phyloP scores from a whole-genome alignment of 2,888 invertebrate genomes.

The Aethes cnicana region DNA sequence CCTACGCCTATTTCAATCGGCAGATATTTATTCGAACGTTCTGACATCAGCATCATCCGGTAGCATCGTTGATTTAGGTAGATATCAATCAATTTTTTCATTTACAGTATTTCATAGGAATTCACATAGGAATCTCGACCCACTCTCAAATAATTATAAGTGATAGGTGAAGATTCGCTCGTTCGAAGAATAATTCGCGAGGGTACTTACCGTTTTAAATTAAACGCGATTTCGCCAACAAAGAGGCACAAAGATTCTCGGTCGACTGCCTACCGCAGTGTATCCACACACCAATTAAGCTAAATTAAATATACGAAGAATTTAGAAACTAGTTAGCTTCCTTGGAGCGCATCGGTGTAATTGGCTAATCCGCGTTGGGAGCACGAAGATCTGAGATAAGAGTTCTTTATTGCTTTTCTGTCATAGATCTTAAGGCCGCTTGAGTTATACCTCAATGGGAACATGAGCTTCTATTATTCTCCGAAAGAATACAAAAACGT shows the following conservation, averaged over 20 bases:
- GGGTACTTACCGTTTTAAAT: constrained; percentile 65
- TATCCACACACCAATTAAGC: constrained; percentile 79
- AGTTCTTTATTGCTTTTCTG: constrained; percentile 69
- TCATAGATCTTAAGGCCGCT: constrained; percentile 44
- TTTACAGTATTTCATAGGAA: constrained; percentile 30
- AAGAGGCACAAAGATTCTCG: constrained; percentile 75
- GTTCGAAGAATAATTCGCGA: constrained; percentile 49
- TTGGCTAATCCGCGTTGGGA: constrained; percentile 74
- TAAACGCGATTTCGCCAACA: constrained; percentile 69
- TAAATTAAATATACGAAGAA: constrained; percentile 81
- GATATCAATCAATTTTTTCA: constrained; percentile 15
- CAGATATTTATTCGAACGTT: constrained; percentile 37
- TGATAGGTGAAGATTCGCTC: constrained; percentile 46
- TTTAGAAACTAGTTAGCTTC: constrained; percentile 81
- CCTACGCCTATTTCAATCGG: constrained; percentile 33
- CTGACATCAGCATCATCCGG: constrained; percentile 21
- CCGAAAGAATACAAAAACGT: no score
- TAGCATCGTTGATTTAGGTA: constrained; percentile 14
- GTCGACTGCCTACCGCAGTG: constrained; percentile 71
- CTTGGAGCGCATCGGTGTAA: constrained; percentile 80
- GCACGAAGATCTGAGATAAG: constrained; percentile 70
- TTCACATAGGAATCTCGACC: no score
- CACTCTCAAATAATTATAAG: constrained; percentile 42
- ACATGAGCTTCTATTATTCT: constrained; percentile 7
- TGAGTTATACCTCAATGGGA: constrained; percentile 52